A percentile compares a stretch with the other conserved stretches of the same genome.
These are phyloP conservation scores for Opisthocomus hoazin DNA, from an alignment of 2,113 vertebrate species.

Conservation along the genomic window DNA sequence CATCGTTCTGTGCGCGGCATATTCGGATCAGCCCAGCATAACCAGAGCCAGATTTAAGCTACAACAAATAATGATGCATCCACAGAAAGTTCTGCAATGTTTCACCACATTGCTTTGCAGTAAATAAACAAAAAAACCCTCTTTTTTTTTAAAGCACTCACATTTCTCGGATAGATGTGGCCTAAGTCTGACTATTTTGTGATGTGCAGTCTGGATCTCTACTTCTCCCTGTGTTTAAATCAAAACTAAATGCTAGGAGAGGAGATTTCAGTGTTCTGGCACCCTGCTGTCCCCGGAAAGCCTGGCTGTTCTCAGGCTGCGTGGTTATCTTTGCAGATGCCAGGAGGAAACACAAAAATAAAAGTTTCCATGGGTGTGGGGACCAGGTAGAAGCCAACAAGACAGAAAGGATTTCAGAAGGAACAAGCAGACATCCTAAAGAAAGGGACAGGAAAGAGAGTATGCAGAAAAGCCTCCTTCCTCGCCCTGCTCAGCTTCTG, in stretches of 20 bases:
- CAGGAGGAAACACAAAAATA: neutral
- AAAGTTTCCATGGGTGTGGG: neutral
- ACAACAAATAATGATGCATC: neutral
- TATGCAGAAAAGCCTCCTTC: neutral
- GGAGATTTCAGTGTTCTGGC: neutral
- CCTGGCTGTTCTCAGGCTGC: neutral
- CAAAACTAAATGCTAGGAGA: neutral
- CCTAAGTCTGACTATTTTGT: neutral
- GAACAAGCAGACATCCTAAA: neutral
- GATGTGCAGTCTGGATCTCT: neutral
- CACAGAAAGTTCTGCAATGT: neutral
- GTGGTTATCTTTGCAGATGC: neutral
- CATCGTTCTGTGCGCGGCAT: neutral
- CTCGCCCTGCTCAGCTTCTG: neutral
- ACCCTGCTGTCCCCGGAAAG: neutral
- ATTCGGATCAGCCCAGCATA: neutral
- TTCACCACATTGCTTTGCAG: neutral
- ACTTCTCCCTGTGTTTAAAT: neutral
- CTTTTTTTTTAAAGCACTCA: neutral
- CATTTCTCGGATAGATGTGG: fast-evolving
- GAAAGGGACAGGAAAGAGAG: neutral
- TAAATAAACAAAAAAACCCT: neutral
- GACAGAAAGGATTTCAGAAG: neutral
- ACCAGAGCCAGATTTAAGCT: neutral
- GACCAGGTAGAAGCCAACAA: neutral